phyloP scores from a whole-genome alignment of 2,888 invertebrate genomes.

The Calliphora vomitoria region DNA sequence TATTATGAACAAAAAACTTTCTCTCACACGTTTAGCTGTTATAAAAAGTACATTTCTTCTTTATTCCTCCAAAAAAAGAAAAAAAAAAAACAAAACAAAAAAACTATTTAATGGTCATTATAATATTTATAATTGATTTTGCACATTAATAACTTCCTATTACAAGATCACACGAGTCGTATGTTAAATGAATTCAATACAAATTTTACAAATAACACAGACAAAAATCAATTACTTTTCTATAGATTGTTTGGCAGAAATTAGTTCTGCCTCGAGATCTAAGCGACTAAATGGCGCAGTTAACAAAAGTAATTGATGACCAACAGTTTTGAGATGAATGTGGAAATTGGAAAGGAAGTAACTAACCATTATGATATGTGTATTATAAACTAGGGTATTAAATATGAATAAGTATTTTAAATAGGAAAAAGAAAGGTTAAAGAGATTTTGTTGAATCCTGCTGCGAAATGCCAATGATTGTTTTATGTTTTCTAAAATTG shows the following conservation, averaged over 20 bases:
- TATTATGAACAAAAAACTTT: constrained; percentile 18
- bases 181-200: not conserved
- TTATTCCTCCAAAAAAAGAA: not conserved
- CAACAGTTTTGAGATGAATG: not conserved
- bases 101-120: constrained; percentile 23
- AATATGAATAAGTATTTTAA: no score
- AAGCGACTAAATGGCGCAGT: not conserved
- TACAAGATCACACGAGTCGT: constrained; percentile 6
- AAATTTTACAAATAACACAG: not conserved
- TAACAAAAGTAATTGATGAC: not conserved
- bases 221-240: constrained; percentile 12
- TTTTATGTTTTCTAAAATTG: no score
- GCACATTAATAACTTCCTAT: constrained; percentile 52
- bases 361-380: not conserved
- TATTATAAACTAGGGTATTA: not conserved
- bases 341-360: not conserved
- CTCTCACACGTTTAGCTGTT: constrained; percentile 10
- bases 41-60: constrained; percentile 11
- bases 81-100: not conserved
- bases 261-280: not conserved
- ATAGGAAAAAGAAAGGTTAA: no score
- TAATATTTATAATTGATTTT: constrained; percentile 51
- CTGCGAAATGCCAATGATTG: no score
- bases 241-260: not conserved
- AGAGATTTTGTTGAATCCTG: no score